Evolutionary conservation across 2,888 invertebrate genomes (phyloP), one percentile per base, ranked within the genome.

Genomic region (Nemotelus pantherinus): DNA sequence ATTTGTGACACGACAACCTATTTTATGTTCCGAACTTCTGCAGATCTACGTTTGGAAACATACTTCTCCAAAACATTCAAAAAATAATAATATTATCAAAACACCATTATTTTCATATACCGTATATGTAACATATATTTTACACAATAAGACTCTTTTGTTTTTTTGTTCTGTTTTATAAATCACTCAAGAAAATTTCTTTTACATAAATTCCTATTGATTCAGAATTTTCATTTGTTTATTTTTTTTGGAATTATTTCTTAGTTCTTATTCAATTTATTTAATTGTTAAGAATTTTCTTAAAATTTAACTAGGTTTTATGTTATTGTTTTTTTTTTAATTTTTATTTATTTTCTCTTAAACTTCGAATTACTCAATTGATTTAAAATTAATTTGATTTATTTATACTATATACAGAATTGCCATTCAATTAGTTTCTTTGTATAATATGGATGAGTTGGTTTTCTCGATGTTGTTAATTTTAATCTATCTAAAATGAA

Each of bases 101-200:
- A 25, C 25, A 25, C 25, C 0, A 25, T 25, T 25, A 25, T 25
- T 53, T 72, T 70, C 67, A 75, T 78, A 67, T 75, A 74, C 75
- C 77, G 64, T 77, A 41, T 74, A 79, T 79, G 75, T 79, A 79
- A 79, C 79, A 79, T 79, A 79, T 79, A 79, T 79, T 79, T 77
- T 79, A 79, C 79, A 79, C 79, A 79, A 79, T 79, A 79, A 79
- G 79, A 79, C 77, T 43, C 45, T 76, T 76, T 25, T 25, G 25
- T 25, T 25, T 25, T n/a, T 25, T 25, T 25, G 25, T 25, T 25
- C 25, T 25, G 25, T 25, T 25, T 76, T 77, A 79, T 79, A 79
- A 79, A 79, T 79, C 79, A 79, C 79, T 79, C 79, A 79, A 77
- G 79, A 79, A 79, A 78, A 68, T 77, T 75, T 65, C 55, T 65